Percentiles rank a stretch among this genome's conserved stretches.
Evolutionary conservation across 2,888 invertebrate species (phyloP).

Genomic region (Penaeus monodon): DNA sequence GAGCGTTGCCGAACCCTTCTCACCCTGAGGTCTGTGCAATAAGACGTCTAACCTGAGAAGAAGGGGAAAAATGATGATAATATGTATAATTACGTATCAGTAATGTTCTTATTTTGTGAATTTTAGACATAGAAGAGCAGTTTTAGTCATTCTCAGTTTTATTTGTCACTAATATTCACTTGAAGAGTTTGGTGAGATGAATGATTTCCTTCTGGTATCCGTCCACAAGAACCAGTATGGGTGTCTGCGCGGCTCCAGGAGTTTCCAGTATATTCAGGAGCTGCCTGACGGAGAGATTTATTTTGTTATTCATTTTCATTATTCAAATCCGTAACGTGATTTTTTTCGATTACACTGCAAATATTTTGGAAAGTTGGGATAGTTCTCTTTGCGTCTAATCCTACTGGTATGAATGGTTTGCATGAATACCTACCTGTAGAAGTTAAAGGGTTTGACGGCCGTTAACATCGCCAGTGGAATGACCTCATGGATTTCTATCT

Average conservation of each 20-base stretch:
- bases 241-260: conserved; percentile 51
- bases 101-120: no score
- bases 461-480: conserved; percentile 61
- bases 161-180: conserved; percentile 6
- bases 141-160: no score
- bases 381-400: no score
- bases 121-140: no score
- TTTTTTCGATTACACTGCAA: no score
- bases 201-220: conserved; percentile 27
- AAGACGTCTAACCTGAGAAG: conserved; percentile 40
- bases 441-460: conserved; percentile 46
- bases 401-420: no score
- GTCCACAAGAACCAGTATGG: conserved; percentile 53
- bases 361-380: no score
- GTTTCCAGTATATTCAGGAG: conserved; percentile 49
- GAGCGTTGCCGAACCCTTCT: conserved; percentile 41
- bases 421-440: conserved; percentile 38
- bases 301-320: background rate
- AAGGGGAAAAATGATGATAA: no score
- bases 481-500: conserved; percentile 31
- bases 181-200: conserved; percentile 36
- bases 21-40: conserved; percentile 46
- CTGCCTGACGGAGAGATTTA: conserved; percentile 32
- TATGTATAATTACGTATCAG: no score
- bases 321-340: no score